phyloP scores from a whole-genome alignment of 2,888 invertebrate genomes.

The Drosophila infuscata region DNA sequence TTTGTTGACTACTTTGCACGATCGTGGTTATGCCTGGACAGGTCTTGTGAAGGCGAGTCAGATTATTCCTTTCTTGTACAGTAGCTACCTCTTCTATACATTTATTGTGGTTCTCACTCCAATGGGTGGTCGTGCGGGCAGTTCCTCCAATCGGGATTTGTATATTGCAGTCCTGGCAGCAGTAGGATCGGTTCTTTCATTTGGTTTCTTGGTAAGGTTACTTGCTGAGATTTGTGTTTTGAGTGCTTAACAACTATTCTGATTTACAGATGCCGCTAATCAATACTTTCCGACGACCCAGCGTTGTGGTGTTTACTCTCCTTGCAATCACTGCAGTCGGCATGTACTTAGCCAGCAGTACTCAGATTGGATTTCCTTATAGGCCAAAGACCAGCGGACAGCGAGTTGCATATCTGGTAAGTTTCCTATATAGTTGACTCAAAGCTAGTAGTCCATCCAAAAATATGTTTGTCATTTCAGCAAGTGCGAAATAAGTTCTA shows the following conservation, averaged over 20 bases:
- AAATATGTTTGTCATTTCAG: too few species aligned
- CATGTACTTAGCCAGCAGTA: slow-evolving; percentile 73
- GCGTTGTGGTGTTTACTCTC: too few species aligned
- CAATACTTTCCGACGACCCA: too few species aligned
- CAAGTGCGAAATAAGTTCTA: too few species aligned
- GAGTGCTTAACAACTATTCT: too few species aligned
- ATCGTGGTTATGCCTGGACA: slow-evolving; percentile 71
- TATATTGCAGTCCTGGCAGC: slow-evolving; percentile 85
- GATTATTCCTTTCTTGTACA: slow-evolving; percentile 84
- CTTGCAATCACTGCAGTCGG: slow-evolving; percentile 26
- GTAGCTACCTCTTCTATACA: slow-evolving; percentile 85
- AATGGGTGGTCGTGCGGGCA: slow-evolving; percentile 86
- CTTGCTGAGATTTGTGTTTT: too few species aligned
- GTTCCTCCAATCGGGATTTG: slow-evolving; percentile 86
- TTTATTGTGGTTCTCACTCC: slow-evolving; percentile 86
- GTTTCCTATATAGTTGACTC: too few species aligned
- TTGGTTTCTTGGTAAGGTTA: slow-evolving; percentile 81
- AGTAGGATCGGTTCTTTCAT: slow-evolving; percentile 75
- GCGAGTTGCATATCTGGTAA: too few species aligned
- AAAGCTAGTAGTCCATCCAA: too few species aligned
- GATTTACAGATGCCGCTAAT: too few species aligned
- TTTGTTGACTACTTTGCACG: slow-evolving; percentile 75
- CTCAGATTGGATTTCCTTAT: slow-evolving; percentile 87
- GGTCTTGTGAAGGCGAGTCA: slow-evolving; percentile 81
- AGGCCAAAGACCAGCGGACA: too few species aligned